phyloP scores from a whole-genome alignment of 2,113 vertebrate species.

The Phalacrocorax brasilianus region DNA sequence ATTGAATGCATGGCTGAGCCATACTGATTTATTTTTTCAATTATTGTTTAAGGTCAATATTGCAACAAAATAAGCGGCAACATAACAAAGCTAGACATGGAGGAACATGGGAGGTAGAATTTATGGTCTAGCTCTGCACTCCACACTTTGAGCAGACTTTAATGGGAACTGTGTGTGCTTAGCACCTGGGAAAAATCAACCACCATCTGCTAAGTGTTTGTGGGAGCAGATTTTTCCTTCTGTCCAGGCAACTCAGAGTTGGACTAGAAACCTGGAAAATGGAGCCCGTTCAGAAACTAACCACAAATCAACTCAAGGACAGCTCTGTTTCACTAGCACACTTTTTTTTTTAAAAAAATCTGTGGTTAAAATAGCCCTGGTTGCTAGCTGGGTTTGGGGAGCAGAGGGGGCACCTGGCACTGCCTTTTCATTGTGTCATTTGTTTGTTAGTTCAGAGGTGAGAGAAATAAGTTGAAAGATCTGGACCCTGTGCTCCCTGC shows the following conservation, averaged over 20 bases:
- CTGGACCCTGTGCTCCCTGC: background rate
- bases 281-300: background rate
- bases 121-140: background rate
- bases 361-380: background rate
- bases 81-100: background rate
- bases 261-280: background rate
- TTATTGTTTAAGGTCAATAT: constrained; percentile 40
- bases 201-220: background rate
- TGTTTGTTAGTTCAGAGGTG: background rate
- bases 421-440: background rate
- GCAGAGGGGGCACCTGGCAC: background rate
- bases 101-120: background rate
- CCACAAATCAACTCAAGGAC: background rate
- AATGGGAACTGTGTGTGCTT: background rate
- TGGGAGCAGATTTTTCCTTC: background rate
- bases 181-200: constrained; percentile 3
- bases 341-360: background rate
- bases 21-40: background rate
- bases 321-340: background rate
- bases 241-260: background rate
- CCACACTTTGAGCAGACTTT: background rate
- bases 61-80: background rate
- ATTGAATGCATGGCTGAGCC: background rate
- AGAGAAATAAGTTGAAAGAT: background rate
- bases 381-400: background rate